Base-by-base conservation (phyloP, 2,888 invertebrate species). In the Tethea ocularis region DNA sequence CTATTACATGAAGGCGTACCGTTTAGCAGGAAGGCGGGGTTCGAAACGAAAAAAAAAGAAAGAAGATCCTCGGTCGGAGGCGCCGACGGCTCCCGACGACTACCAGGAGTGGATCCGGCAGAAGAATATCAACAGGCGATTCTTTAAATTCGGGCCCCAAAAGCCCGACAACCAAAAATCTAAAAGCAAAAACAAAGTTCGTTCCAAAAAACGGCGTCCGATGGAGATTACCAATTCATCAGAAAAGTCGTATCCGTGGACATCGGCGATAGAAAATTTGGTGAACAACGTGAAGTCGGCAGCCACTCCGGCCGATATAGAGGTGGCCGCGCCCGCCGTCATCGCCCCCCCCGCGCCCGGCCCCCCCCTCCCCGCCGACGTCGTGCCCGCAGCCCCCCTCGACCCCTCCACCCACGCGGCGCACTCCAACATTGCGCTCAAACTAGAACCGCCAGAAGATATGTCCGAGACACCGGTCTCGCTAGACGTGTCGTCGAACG, bases 61-160 rank as follows among this genome's bases (percentile, higher is more conserved):
- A 10, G 2, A 8, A n/a, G 0, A 3, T 1, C 2, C 15, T 8
- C 17, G 7, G 2, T 8, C 8, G n/a, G n/a, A 3, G 41, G 41
- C n/a, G n/a, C 15, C 36, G 4, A 15, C 5, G 4, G 7, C 7
- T 2, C 1, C 17, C 1, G 41, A 46, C 41, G 53, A 22, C 20
- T 17, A 22, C 33, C 20, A 54, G 33, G 53, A 54, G 53, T 54
- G 53, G 53, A 15, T 20, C n/a, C 53, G 53, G 7, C 53, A 54
- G 53, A 33, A n/a, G 24, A 54, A 33, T 36, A 6, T 11, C 22
- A 33, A 6, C 33, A 10, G 20, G 33, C 29, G 20, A 4, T 54
- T 54, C 53, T 54, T 54, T 22, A 13, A 33, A 0, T 20, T 54
- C 2, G 7, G 17, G 17, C 53, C 53, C 20, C 22, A 36, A 11